Evolutionary conservation across 1,140 invertebrate genomes (phyloP).

Genomic region (Eulimnadia texana): DNA sequence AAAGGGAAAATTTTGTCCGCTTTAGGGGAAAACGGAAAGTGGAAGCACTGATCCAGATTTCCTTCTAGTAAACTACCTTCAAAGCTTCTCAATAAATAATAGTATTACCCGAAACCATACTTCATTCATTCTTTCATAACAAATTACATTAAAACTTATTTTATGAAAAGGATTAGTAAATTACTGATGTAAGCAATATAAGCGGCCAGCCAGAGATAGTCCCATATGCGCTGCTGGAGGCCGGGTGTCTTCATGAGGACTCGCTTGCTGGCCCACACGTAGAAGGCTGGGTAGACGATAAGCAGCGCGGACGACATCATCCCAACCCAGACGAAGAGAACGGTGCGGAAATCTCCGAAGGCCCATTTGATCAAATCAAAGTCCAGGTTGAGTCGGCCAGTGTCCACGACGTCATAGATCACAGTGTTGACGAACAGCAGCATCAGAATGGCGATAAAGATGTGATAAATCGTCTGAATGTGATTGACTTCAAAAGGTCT

Average conservation of each 20-base stretch:
- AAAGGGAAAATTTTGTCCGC: no score
- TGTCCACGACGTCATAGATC: constrained; percentile 52
- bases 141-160: background rate
- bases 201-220: constrained; percentile 25
- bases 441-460: constrained; percentile 63
- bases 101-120: no score
- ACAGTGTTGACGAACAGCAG: constrained; percentile 55
- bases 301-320: constrained; percentile 36
- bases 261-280: constrained; percentile 29
- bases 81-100: no score
- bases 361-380: constrained; percentile 36
- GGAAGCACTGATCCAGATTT: no score
- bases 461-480: constrained; percentile 65
- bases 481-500: constrained; percentile 63
- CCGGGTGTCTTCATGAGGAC: background rate
- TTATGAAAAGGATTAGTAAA: no score
- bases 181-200: constrained; percentile 9
- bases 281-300: constrained; percentile 34
- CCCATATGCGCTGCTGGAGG: constrained; percentile 24
- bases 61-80: no score
- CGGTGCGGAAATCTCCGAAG: constrained; percentile 39
- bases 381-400: constrained; percentile 42
- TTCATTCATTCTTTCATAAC: no score
- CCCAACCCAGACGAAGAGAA: constrained; percentile 37
- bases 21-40: no score